phyloP scores from a whole-genome alignment of 2,888 invertebrate species.

The Altica lythri region DNA sequence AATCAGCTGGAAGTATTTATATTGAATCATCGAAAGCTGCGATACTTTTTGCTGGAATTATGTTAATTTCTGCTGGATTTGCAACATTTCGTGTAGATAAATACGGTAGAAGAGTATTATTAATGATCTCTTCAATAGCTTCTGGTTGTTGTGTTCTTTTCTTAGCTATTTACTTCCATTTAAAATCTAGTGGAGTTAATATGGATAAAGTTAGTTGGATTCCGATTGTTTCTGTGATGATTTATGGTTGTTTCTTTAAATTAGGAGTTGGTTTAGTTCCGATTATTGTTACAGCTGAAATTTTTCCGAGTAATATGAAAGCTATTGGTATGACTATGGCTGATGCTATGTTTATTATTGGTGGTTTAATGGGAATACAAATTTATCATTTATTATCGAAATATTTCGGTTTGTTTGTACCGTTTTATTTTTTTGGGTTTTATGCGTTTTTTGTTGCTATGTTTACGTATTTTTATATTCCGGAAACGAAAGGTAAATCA shows the following conservation, averaged over 20 bases:
- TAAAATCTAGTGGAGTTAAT: slow-evolving; percentile 45
- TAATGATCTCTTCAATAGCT: slow-evolving; percentile 49
- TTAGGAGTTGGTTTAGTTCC: slow-evolving; percentile 54
- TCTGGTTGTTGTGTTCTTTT: slow-evolving; percentile 49
- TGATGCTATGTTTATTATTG: slow-evolving; percentile 52
- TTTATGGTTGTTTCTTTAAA: slow-evolving; percentile 49
- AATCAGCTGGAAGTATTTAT: slow-evolving; percentile 49
- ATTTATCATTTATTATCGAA: slow-evolving; percentile 47
- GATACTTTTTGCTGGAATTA: slow-evolving; percentile 52
- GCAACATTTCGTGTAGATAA: slow-evolving; percentile 51
- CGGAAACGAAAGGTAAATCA: slow-evolving; percentile 54
- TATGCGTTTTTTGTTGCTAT: slow-evolving; percentile 48
- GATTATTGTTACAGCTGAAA: slow-evolving; percentile 53
- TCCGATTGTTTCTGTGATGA: slow-evolving; percentile 46
- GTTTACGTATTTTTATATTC: slow-evolving; percentile 51
- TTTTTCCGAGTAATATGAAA: slow-evolving; percentile 55
- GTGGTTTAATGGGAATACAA: slow-evolving; percentile 49
- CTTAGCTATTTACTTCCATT: slow-evolving; percentile 51
- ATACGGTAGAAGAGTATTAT: slow-evolving; percentile 51
- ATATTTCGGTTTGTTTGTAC: slow-evolving; percentile 48
- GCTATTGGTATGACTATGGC: slow-evolving; percentile 55
- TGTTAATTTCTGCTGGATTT: slow-evolving; percentile 48
- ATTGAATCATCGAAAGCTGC: slow-evolving; percentile 47
- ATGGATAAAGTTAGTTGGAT: slow-evolving; percentile 50
- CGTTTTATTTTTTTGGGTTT: slow-evolving; percentile 52